These are phyloP conservation scores for Malachius bipustulatus DNA, from an alignment of 2,888 invertebrate species.

Conservation along the genomic window DNA sequence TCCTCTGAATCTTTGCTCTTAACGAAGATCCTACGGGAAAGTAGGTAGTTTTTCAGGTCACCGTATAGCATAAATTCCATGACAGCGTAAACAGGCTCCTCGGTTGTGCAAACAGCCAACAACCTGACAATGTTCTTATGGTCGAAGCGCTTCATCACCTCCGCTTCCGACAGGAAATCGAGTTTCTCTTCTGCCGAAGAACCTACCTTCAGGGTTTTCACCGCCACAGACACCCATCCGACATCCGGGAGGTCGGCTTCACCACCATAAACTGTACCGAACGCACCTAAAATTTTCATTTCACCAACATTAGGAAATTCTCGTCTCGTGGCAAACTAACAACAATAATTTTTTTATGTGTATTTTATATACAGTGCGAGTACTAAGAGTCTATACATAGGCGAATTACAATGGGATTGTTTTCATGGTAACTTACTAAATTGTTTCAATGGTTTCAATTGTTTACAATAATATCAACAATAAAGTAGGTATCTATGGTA, in stretches of 20 bases:
- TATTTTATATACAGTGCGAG: too few relatives aligned
- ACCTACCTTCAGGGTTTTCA: slow-evolving; percentile 78
- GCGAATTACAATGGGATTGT: too few relatives aligned
- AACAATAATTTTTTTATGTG: too few relatives aligned
- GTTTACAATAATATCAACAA: too few relatives aligned
- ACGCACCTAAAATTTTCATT: too few relatives aligned
- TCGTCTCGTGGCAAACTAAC: too few relatives aligned
- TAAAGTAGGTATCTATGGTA: too few relatives aligned
- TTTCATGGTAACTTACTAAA: too few relatives aligned
- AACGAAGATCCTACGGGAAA: slow-evolving; percentile 74
- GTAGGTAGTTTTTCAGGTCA: slow-evolving; percentile 77
- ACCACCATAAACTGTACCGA: slow-evolving; percentile 86
- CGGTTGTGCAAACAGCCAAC: slow-evolving; percentile 75
- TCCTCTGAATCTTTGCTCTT: slow-evolving; percentile 49
- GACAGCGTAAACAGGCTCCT: slow-evolving; percentile 78
- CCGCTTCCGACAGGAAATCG: slow-evolving; percentile 85
- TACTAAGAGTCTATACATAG: too few relatives aligned
- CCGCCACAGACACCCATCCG: slow-evolving; percentile 77
- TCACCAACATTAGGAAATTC: too few relatives aligned
- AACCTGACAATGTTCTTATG: slow-evolving; percentile 80
- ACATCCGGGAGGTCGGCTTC: slow-evolving; percentile 58
- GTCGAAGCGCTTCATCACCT: slow-evolving; percentile 87
- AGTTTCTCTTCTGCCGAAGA: slow-evolving; percentile 75
- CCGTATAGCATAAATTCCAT: slow-evolving; percentile 95
- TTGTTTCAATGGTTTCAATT: too few relatives aligned